Conservation (phyloP, 2,113 vertebrate genomes). For the Abramis brama region DNA sequence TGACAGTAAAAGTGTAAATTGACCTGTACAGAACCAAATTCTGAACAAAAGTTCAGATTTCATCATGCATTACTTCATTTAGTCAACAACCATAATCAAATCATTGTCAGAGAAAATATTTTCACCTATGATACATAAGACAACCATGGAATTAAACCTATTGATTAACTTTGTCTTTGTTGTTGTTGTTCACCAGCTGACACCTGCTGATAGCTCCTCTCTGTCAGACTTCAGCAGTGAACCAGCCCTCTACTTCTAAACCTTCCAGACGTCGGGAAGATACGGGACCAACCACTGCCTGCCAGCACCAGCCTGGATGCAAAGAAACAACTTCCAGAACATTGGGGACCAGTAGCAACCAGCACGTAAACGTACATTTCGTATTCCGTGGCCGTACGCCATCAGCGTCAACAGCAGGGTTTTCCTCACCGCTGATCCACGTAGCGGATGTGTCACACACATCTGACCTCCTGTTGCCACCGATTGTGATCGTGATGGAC, state of each 20-base stretch:
- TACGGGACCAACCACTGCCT: constrained; percentile 59
- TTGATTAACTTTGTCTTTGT: not conserved
- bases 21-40: not conserved
- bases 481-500: constrained; percentile 10
- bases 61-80: not conserved
- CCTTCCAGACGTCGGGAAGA: constrained; percentile 15
- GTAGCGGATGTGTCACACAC: constrained; percentile 62
- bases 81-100: too few relatives aligned
- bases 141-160: too few relatives aligned
- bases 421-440: constrained; percentile 50
- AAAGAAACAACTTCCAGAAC: constrained; percentile 8
- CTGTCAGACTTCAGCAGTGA: constrained; percentile 94
- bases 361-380: constrained; percentile 38
- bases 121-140: too few relatives aligned
- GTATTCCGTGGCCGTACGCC: not conserved
- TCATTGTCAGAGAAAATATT: too few relatives aligned
- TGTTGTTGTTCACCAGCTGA: constrained; percentile 78
- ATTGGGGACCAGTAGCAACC: constrained; percentile 44
- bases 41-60: not conserved
- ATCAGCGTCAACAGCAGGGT: constrained; percentile 64
- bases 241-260: constrained; percentile 95
- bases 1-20: too few relatives aligned
- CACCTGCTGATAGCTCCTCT: constrained; percentile 85
- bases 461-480: constrained; percentile 16
- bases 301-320: constrained; percentile 48